Percentiles rank a stretch among this genome's conserved stretches.
Evolutionary conservation across 2,797 vertebrate species (phyloP).

Genomic region (Syngnathus acus): DNA sequence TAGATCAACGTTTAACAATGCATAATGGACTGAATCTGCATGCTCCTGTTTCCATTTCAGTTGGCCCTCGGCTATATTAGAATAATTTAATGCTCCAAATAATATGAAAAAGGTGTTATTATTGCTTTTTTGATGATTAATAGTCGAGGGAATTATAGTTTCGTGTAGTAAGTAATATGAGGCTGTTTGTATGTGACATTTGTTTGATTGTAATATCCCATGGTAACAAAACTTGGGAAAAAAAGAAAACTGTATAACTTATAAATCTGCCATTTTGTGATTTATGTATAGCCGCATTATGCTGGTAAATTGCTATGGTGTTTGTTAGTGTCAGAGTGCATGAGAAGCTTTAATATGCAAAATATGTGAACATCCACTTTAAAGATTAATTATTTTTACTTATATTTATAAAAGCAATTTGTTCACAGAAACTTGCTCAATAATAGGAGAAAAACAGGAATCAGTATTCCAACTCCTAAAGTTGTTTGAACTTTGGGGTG

Average conservation of each 20-base stretch:
- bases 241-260: conserved; percentile 1
- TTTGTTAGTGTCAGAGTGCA: not conserved
- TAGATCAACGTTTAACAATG: conserved; percentile 75
- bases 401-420: too few species aligned
- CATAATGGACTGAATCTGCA: conserved; percentile 69
- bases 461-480: too few species aligned
- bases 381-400: too few species aligned
- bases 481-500: too few species aligned
- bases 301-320: not conserved
- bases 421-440: too few species aligned
- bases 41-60: conserved; percentile 65
- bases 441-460: too few species aligned
- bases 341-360: not conserved
- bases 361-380: not conserved
- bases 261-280: conserved; percentile 2
- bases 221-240: conserved; percentile 7
- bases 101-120: conserved; percentile 52
- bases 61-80: conserved; percentile 65
- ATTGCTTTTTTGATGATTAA: conserved; percentile 60
- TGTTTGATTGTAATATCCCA: conserved; percentile 21
- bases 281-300: not conserved
- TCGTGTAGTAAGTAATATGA: conserved; percentile 40
- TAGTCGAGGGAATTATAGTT: conserved; percentile 47
- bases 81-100: conserved; percentile 70
- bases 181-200: conserved; percentile 35